Evolutionary conservation across 2,888 invertebrate genomes (phyloP), one percentile per base, ranked within the genome.

Genomic region (Terebella lapidaria): DNA sequence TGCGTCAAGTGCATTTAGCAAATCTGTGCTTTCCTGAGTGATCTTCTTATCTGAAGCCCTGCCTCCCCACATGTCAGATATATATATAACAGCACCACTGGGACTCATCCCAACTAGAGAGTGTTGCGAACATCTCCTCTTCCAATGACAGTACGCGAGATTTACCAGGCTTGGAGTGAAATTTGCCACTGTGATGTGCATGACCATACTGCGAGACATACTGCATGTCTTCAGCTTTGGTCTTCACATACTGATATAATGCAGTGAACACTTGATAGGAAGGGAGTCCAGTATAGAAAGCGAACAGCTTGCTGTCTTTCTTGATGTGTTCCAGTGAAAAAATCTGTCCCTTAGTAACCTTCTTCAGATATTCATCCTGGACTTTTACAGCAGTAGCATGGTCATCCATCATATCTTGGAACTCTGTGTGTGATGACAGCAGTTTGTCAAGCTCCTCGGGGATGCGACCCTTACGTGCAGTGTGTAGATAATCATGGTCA

Each of bases 31-130:
- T 35, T 65, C 26, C 49, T 59, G 52, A 5, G 62, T 65, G 3
- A 67, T 64, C 35, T 58, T 53, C 35, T 65, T 64, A 54, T 69
- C 68, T 42, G 60, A 61, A 2, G 58, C 54, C 29, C 57, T 45
- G 10, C 69, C 69, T 29, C 67, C 67, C 62, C 62, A 70, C 5
- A 66, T 56, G 18, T 59, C 60, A 3, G 64, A 68, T 25, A 69
- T 55, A 61, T 63, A 70, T 22, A 58, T 58, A 26, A 69, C 45
- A 22, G 20, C 30, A 22, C 63, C 67, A 52, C 59, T 65, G 20
- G 65, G 67, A 28, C 46, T 54, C 5, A 69, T 66, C 3, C 63
- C 66, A 10, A 66, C 63, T n/a, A 69, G 56, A 30, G 56, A 2
- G 60, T 58, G 52, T 65, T 61, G 59, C 56, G 47, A 60, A 64